Evolutionary conservation across 2,113 vertebrate genomes (phyloP).

Genomic region (Seriola dumerili): DNA sequence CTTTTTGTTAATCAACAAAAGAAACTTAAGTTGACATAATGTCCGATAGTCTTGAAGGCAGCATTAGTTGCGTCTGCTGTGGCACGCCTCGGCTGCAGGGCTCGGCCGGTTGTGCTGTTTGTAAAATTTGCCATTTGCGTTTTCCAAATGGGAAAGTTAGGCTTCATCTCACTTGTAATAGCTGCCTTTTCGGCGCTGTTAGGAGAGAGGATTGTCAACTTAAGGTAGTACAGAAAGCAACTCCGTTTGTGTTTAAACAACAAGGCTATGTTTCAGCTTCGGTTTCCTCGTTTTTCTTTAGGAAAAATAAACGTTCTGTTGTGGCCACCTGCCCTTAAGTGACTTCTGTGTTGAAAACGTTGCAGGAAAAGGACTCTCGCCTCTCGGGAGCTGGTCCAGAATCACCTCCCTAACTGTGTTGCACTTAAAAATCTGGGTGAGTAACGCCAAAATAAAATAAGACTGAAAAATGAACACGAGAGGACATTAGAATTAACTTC

Average conservation of each 20-base stretch:
- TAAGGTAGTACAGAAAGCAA: slow-evolving; percentile 68
- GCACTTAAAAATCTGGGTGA: slow-evolving; percentile 79
- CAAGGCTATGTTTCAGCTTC: not conserved
- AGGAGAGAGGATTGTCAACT: slow-evolving; percentile 70
- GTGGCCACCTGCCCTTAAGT: not conserved
- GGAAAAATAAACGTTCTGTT: not conserved
- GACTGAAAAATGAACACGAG: fast-evolving
- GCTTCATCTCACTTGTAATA: slow-evolving; percentile 48
- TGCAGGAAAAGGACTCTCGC: slow-evolving; percentile 69
- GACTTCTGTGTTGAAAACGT: not conserved
- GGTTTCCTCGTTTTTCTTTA: not conserved
- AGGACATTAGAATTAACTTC: not conserved
- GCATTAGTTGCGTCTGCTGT: not conserved
- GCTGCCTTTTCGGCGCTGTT: slow-evolving; percentile 69
- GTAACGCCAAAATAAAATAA: not conserved
- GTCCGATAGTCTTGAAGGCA: slow-evolving; percentile 33
- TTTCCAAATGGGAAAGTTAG: slow-evolving; percentile 76
- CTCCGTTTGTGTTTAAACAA: too few species aligned
- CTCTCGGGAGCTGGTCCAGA: slow-evolving; percentile 69
- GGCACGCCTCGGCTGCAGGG: not conserved
- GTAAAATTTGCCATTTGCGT: fast-evolving
- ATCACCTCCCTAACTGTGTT: slow-evolving; percentile 83
- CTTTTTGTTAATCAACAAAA: too few species aligned
- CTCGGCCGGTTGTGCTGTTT: fast-evolving
- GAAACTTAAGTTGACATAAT: not conserved